Base-by-base conservation (phyloP, 2,888 invertebrate species). In the Drosophila subsilvestris region DNA sequence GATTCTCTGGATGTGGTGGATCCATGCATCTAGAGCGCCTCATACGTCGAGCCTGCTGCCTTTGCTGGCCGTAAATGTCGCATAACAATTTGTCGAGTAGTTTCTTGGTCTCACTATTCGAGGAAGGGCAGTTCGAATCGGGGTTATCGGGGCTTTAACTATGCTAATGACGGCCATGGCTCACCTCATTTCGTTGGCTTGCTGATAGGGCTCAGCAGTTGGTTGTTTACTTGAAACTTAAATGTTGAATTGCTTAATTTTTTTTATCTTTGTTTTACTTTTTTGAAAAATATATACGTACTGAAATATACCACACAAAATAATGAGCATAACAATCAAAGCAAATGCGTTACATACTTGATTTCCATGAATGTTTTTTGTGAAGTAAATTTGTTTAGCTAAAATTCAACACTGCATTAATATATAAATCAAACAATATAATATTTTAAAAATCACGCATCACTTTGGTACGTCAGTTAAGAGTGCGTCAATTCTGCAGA, bases 1-100 rank as follows among this genome's bases (percentile, higher is more conserved):
- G 7, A 2, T 37, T 14, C 37, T 2, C n/a, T n/a, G 14, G 2
- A 7, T 37, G n/a, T 1, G 37, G n/a, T 1, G 37, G 47, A 10
- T 67, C 37, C 18, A 37, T 43, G n/a, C 56, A 48, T 14, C 45
- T 14, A 2, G 14, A 42, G 55, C 67, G 63, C 6, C 61, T 69
- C 29, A 54, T 49, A 22, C 78, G 73, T 60, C 61, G 53, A 9
- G 75, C 72, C 49, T 72, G 75, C 63, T 66, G 60, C 63, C 80
- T 74, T 61, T 89, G 88, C 65, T 85, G 76, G 58, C 90, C 91
- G 62, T 91, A 91, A 69, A 91, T 91, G 73, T 91, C 90, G 83
- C 86, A 90, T 29, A 91, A 78, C 53, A 91, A 66, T 57, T 87
- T 82, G 60, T 86, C 87, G 29, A 91, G 74, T 32, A 91, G 74